Percentiles rank a stretch among this genome's conserved stretches.
These are phyloP conservation scores for Diachasma alloeum DNA, from an alignment of 1,140 invertebrate genomes.

Conservation along the genomic window DNA sequence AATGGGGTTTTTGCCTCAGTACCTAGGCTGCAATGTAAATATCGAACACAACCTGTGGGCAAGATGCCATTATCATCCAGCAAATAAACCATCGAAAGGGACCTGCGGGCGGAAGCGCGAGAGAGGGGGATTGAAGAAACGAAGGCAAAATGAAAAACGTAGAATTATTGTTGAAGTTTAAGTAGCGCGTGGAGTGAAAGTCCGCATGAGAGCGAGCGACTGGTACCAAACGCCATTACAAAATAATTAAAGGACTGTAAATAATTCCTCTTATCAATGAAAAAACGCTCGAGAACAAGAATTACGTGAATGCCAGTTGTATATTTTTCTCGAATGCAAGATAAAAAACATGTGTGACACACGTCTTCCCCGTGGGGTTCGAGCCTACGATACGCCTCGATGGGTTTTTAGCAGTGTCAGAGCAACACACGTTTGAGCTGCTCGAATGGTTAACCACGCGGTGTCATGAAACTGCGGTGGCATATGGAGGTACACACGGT, in stretches of 20 bases:
- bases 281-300: neutral
- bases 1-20: neutral
- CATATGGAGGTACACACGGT: neutral
- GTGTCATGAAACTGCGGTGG: conserved; percentile 3
- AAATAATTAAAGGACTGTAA: conserved; percentile 8
- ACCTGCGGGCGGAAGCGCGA: neutral
- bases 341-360: neutral
- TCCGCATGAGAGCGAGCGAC: neutral
- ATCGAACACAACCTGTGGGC: neutral
- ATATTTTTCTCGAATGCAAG: neutral
- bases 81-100: neutral
- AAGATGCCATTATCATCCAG: neutral
- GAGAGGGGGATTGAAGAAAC: neutral
- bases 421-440: neutral
- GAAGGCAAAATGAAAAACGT: neutral
- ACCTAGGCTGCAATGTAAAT: neutral
- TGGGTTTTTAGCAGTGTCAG: neutral
- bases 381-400: neutral
- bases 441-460: conserved; percentile 3
- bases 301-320: neutral
- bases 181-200: conserved; percentile 17
- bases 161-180: conserved; percentile 12
- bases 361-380: neutral
- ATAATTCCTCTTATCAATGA: neutral
- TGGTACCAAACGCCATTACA: neutral